These are phyloP conservation scores for Acipenser ruthenus DNA, from an alignment of 2,797 vertebrate genomes.

Conservation along the genomic window DNA sequence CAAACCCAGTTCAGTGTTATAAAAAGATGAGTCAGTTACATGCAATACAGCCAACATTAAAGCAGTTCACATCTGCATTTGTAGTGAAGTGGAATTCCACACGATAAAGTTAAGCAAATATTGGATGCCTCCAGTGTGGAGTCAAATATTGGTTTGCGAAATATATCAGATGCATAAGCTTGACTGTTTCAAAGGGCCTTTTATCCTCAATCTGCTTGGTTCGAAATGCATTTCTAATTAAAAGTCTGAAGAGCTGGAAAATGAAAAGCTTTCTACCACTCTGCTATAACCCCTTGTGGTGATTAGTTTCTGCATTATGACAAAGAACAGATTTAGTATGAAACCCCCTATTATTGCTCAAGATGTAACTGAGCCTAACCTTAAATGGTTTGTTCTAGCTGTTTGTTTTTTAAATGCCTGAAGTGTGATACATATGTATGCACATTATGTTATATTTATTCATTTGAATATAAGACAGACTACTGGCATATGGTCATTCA, in stretches of 20 bases:
- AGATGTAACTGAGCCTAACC: slow-evolving; percentile 5
- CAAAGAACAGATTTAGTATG: neutral
- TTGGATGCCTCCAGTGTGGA: neutral
- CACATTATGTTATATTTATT: slow-evolving; percentile 43
- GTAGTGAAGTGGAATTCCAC: neutral
- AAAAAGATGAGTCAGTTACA: too few species aligned
- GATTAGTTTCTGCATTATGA: neutral
- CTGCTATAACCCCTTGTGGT: neutral
- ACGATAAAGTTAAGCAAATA: neutral
- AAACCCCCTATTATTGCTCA: neutral
- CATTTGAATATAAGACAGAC: slow-evolving; percentile 33
- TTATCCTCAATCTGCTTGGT: neutral
- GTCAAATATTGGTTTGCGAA: neutral
- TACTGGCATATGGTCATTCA: slow-evolving; percentile 50
- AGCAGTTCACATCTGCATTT: neutral
- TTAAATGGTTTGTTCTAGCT: slow-evolving; percentile 45
- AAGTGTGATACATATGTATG: slow-evolving; percentile 52
- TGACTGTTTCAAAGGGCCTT: neutral
- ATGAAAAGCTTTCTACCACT: neutral
- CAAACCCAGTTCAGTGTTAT: too few species aligned
- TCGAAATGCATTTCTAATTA: neutral
- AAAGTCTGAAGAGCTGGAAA: neutral
- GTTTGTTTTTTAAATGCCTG: slow-evolving; percentile 32
- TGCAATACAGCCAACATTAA: too few species aligned
- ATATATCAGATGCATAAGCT: neutral